Evolutionary conservation across 2,797 vertebrate species (phyloP), one percentile per base, ranked within the genome.

Genomic region (Vultur gryphus): DNA sequence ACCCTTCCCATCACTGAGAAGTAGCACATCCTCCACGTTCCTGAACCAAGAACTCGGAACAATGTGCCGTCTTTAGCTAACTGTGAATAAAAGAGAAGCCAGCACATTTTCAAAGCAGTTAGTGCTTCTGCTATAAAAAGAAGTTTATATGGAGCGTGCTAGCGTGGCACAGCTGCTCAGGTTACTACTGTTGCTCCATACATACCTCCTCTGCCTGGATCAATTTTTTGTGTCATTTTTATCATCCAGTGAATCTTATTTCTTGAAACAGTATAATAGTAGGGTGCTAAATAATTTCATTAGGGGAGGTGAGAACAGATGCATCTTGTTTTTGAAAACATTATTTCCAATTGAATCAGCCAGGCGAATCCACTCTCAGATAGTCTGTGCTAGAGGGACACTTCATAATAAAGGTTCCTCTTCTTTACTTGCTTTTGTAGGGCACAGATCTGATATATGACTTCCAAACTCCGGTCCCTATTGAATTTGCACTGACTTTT

Each of bases 201-300:
- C 80, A 1, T 14, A 11, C 67, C 39, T 78, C 66, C 75, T 71
- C 78, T 57, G 78, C 78, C 58, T 35, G 70, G 39, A 87, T 82
- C 95, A 55, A 81, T 93, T 77, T 43, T 71, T 89, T 20, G 51
- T 80, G 87, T 70, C 88, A 35, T 92, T 92, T 94, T 95, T 94
- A 89, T 92, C 91, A 91, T 49, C 79, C 91, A 51, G 86, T 31
- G 83, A 87, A 67, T 92, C 91, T 70, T 67, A 84, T 61, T 84
- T 84, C 91, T 87, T 72, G 77, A 87, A 87, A 10, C 55, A 79
- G 81, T 43, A 1, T 82, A 97, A 95, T 85, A 88, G 95, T 14
- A 89, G 94, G 85, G 89, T 72, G 51, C 92, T 87, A 92, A 95
- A 92, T 93, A 94, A 96, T 94, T 84, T 29, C 78, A 87, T 95